Evolutionary conservation across 2,797 vertebrate species (phyloP).

Genomic region (Muscicapa striata): DNA sequence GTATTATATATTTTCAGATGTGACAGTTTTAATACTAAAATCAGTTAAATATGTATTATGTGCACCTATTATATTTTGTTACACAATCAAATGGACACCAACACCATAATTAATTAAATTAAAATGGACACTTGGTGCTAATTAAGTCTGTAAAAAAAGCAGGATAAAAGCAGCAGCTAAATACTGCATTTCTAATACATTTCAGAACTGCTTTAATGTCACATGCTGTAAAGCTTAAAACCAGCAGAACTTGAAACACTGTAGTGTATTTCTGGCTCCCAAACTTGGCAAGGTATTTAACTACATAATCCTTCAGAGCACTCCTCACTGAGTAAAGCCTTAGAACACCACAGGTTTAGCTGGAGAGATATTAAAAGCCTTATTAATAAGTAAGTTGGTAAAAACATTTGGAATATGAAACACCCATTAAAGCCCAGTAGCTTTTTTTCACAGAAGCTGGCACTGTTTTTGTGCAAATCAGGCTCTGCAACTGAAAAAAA

Average conservation of each 20-base stretch:
- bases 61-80: background rate
- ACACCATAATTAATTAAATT: background rate
- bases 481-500: background rate
- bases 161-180: background rate
- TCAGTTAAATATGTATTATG: background rate
- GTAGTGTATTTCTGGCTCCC: background rate
- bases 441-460: background rate
- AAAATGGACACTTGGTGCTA: background rate
- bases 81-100: background rate
- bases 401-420: conserved; percentile 1
- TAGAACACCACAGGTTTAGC: background rate
- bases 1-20: background rate
- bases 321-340: background rate
- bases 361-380: background rate
- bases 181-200: background rate
- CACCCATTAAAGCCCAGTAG: background rate
- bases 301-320: background rate
- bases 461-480: background rate
- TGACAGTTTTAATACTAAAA: background rate
- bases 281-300: background rate
- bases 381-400: background rate
- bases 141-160: background rate
- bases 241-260: conserved; percentile 5
- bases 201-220: conserved; percentile 19
- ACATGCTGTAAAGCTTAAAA: conserved; percentile 18